A percentile compares a stretch with the other conserved stretches of the same genome.
phyloP scores from a whole-genome alignment of 2,113 vertebrate species.

The Eclectus roratus region DNA sequence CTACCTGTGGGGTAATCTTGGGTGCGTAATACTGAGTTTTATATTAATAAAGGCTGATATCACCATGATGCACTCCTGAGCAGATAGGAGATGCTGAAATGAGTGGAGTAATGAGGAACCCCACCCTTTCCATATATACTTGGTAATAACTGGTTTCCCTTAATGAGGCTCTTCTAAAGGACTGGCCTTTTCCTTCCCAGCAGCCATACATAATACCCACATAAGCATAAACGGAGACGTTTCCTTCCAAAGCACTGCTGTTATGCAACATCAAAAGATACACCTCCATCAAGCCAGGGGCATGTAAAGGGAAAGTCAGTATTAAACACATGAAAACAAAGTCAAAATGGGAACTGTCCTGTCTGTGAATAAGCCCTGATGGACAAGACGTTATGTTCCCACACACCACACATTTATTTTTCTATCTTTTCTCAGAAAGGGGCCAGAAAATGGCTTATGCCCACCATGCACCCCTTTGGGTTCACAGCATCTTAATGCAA shows the following conservation, averaged over 20 bases:
- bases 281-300: neutral
- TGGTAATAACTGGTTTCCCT: conserved; percentile 65
- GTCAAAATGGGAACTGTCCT: neutral
- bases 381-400: neutral
- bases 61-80: conserved; percentile 65
- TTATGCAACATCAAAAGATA: neutral
- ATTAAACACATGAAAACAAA: neutral
- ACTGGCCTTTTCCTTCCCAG: conserved; percentile 64
- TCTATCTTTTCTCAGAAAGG: neutral
- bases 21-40: conserved; percentile 46
- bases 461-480: neutral
- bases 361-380: neutral
- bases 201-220: conserved; percentile 46
- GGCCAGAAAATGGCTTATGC: neutral
- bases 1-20: conserved; percentile 47
- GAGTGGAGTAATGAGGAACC: conserved; percentile 53
- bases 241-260: neutral
- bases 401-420: neutral
- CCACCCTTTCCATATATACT: conserved; percentile 65
- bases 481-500: neutral
- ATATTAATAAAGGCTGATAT: conserved; percentile 65
- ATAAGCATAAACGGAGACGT: conserved; percentile 26
- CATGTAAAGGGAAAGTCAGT: neutral
- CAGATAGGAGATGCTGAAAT: conserved; percentile 64
- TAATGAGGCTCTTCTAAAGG: conserved; percentile 36